Conservation (phyloP, 2,797 vertebrate genomes). For the Gadopsis marmoratus region DNA sequence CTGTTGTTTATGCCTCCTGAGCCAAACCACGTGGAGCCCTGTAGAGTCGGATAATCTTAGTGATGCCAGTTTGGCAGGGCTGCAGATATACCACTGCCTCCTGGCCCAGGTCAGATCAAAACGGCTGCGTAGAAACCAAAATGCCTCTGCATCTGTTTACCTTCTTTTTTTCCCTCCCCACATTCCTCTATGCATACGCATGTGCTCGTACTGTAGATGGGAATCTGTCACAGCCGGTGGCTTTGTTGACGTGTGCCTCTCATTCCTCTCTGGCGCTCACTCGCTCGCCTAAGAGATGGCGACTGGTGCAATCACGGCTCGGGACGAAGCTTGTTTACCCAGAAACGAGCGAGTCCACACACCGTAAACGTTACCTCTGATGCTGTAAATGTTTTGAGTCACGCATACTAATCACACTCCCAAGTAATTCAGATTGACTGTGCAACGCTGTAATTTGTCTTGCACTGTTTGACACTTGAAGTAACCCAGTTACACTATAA, state of each 20-base stretch:
- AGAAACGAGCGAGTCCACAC: neutral
- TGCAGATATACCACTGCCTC: conserved; percentile 53
- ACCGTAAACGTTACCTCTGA: neutral
- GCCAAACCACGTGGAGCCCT: conserved; percentile 76
- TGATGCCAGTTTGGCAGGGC: conserved; percentile 71
- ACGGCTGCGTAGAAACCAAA: conserved; percentile 59
- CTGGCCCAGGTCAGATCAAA: conserved; percentile 67
- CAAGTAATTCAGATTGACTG: neutral
- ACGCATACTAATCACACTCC: neutral
- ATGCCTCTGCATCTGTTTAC: conserved; percentile 51
- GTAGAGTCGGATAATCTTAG: conserved; percentile 74
- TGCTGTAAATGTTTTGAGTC: conserved; percentile 16
- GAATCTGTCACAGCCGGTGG: conserved; percentile 55
- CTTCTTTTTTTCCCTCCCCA: conserved; percentile 40
- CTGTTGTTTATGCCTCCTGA: conserved; percentile 75
- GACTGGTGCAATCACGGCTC: conserved; percentile 38
- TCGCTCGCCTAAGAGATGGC: conserved; percentile 38
- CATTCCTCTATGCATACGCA: conserved; percentile 25
- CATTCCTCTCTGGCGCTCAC: conserved; percentile 36
- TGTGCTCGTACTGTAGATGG: conserved; percentile 42
- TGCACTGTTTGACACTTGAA: neutral
- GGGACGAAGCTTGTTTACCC: conserved; percentile 46
- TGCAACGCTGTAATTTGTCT: conserved; percentile 8
- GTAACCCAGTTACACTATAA: neutral
- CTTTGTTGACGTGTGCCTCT: conserved; percentile 54